Percentiles rank a stretch among this genome's conserved stretches.
phyloP scores from a whole-genome alignment of 2,888 invertebrate species.

The Dilophus febrilis region DNA sequence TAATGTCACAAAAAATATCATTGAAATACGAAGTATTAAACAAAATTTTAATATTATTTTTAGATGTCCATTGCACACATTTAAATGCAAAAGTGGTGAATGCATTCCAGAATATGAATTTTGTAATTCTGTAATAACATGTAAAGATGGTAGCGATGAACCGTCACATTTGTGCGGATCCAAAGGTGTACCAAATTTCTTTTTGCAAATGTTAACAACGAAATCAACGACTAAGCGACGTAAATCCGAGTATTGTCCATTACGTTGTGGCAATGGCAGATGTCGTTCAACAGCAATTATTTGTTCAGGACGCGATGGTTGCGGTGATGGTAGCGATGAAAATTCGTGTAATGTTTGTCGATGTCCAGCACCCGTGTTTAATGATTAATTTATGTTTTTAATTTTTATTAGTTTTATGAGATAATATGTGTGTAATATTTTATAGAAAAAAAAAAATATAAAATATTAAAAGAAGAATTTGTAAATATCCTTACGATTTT shows the following conservation, averaged over 20 bases:
- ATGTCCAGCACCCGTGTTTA: too few species aligned
- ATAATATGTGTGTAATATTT: too few species aligned
- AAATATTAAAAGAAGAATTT: too few species aligned
- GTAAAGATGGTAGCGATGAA: slow-evolving; percentile 80
- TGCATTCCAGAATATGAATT: slow-evolving; percentile 81
- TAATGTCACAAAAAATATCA: too few species aligned
- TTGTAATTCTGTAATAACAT: slow-evolving; percentile 76
- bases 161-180: slow-evolving; percentile 55
- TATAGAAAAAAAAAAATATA: too few species aligned
- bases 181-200: slow-evolving; percentile 29
- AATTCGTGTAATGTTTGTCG: slow-evolving; percentile 69
- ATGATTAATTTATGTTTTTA: too few species aligned
- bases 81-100: slow-evolving; percentile 70
- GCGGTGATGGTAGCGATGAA: slow-evolving; percentile 82
- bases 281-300: slow-evolving; percentile 79
- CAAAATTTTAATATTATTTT: background rate
- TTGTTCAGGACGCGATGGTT: slow-evolving; percentile 79
- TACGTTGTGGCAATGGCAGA: slow-evolving; percentile 71
- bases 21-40: too few species aligned
- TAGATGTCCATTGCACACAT: slow-evolving; percentile 63
- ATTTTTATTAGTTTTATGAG: too few species aligned
- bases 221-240: slow-evolving; percentile 5
- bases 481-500: too few species aligned
- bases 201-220: slow-evolving; percentile 21
- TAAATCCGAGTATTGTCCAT: slow-evolving; percentile 42